phyloP scores from a whole-genome alignment of 2,888 invertebrate species.

The Melanostoma scalare region DNA sequence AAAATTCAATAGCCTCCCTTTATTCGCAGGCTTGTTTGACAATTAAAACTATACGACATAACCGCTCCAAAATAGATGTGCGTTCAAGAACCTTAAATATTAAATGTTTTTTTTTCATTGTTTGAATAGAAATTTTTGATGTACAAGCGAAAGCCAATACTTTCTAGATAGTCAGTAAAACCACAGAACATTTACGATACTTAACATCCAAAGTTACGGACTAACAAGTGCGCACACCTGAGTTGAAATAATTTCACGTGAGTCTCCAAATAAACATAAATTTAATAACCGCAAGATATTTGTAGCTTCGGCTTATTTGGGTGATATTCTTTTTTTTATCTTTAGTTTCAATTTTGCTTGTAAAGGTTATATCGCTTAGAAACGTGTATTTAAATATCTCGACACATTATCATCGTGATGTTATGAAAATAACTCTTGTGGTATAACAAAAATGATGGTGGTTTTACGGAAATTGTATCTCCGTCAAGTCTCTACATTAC shows the following conservation, averaged over 20 bases:
- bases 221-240: neutral
- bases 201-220: neutral
- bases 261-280: slow-evolving; percentile 14
- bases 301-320: neutral
- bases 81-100: no score
- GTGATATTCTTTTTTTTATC: neutral
- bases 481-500: neutral
- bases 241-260: slow-evolving; percentile 2
- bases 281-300: slow-evolving; percentile 7
- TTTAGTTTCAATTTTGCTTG: slow-evolving; percentile 1
- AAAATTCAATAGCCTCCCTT: no score
- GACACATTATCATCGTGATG: neutral
- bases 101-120: no score
- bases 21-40: no score
- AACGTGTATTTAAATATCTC: neutral
- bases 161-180: neutral
- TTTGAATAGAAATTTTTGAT: no score
- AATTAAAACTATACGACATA: no score
- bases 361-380: neutral
- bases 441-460: slow-evolving; percentile 4
- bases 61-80: no score
- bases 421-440: slow-evolving; percentile 4
- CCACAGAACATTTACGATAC: neutral
- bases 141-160: no score
- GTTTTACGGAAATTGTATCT: slow-evolving; percentile 22